Evolutionary conservation across 2,797 vertebrate species (phyloP), one percentile per base, ranked within the genome.

Genomic region (Enteromius mattozi): DNA sequence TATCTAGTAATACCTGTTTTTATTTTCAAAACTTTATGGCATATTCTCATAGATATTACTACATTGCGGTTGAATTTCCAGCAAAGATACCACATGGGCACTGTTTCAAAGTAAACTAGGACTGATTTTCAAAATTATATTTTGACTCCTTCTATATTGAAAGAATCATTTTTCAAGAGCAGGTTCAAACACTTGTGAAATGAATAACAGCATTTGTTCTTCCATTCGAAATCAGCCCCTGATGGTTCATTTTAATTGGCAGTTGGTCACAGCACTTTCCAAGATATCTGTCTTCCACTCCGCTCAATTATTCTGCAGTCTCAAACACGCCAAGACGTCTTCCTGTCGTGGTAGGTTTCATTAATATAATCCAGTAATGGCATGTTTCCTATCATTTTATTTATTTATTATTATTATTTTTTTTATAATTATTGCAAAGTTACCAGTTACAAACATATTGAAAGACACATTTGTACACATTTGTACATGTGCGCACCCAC

Each of bases 211-310:
- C 70, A 76, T 82, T 82, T 76, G 86, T 83, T 75, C 82, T 72
- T 24, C 54, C 65, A 68, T 76, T 76, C 80, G 61, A 74, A 80
- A 87, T 80, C 81, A 88, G 56, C 56, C 78, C 74, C 87, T 80
- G 84, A 78, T 81, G 81, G 69, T 80, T 56, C 71, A 72, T 78
- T 81, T 61, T 61, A 77, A 75, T 74, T 78, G 85, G 85, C 85
- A 88, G 85, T 84, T 88, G 87, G 87, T 88, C 68, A 68, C 72
- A 78, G 47, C 30, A 74, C 78, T 45, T 70, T 88, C 81, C 87
- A 88, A 83, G 78, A 83, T 54, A 63, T 75, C 33, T 49, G 59
- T 80, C 63, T 80, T 80, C 78, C 81, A 63, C 78, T 78, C 71
- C 17, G 19, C 56, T 81, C 75, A 83, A 63, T 83, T 75, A 78